Evolutionary conservation across 2,797 vertebrate genomes (phyloP), one percentile per base, ranked within the genome.

Genomic region (Acanthornis magna): DNA sequence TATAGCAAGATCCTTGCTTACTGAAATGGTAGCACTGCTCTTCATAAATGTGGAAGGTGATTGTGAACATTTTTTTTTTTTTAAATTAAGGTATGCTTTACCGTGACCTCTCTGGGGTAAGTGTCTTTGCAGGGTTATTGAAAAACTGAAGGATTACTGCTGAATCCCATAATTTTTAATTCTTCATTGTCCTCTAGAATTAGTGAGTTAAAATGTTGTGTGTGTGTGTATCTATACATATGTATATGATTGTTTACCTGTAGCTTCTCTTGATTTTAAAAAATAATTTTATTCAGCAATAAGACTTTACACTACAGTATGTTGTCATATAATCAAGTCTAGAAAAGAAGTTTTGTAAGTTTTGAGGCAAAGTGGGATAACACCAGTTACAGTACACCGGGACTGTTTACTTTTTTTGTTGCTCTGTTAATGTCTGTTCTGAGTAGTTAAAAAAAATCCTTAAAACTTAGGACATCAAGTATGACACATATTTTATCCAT

Each of bases 401-500:
- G 54, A 65, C 54, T 19, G 8, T 40, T 68, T 38, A 57, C 19
- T 61, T 55, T n/a, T 74, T 91, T 86, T 58, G 22, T 87, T 66
- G 18, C 38, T 92, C 32, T 77, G 25, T 66, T 88, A 38, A 78
- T 36, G 27, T 88, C 25, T 40, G 14, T 60, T 95, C 55, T 38
- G 21, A 58, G 25, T 42, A 48, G 23, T 80, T 91, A 85, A 88
- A 81, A 32, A 51, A 32, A 9, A 36, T 67, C 86, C 77, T 91
- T 87, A 74, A 57, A 90, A 94, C 48, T 88, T 53, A 93, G 89
- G 63, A 95, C 82, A 94, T 85, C 92, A 95, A 96, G 58, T 95
- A 96, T 85, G 91, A 97, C 93, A 93, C 96, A 23, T 96, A 83
- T 94, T 95, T 96, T 97, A 93, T 85, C 93, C 89, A 66, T 96